Percentiles rank a stretch among this genome's conserved stretches.
Conservation (phyloP, 2,113 vertebrate species). For the Gasterosteus aculeatus region DNA sequence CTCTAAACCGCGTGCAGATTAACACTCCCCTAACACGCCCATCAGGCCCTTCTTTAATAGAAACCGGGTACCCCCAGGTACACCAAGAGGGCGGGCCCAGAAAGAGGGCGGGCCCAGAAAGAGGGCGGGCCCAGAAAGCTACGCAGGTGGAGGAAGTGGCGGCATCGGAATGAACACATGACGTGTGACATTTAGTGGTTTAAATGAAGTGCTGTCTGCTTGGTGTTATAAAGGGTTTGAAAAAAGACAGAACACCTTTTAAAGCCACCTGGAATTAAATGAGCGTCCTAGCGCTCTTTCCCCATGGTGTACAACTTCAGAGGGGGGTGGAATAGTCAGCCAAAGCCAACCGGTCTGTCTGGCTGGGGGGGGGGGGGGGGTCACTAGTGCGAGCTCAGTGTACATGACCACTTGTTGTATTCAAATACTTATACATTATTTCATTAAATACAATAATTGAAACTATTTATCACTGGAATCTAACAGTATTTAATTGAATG, state of each 20-base stretch:
- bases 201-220: slow-evolving; percentile 2
- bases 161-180: slow-evolving; percentile 21
- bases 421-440: background rate
- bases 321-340: too few relatives aligned
- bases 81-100: slow-evolving; percentile 10
- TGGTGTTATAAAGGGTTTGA: background rate
- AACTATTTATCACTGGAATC: too few relatives aligned
- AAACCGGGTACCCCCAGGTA: slow-evolving; percentile 1
- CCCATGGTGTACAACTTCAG: too few relatives aligned
- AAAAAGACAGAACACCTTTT: background rate
- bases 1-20: too few relatives aligned
- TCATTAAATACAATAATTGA: background rate
- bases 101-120: too few relatives aligned
- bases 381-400: too few relatives aligned
- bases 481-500: too few relatives aligned
- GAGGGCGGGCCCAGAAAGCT: background rate
- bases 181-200: background rate
- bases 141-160: slow-evolving; percentile 18
- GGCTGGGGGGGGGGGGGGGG: too few relatives aligned
- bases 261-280: background rate
- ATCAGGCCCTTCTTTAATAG: slow-evolving; percentile 9
- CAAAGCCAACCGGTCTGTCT: too few relatives aligned
- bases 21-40: too few relatives aligned
- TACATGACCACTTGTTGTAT: background rate
- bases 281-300: background rate